A percentile compares a stretch with the other conserved stretches of the same genome.
Conservation (phyloP, 2,113 vertebrate species). For the Pomatorhinus ruficollis region DNA sequence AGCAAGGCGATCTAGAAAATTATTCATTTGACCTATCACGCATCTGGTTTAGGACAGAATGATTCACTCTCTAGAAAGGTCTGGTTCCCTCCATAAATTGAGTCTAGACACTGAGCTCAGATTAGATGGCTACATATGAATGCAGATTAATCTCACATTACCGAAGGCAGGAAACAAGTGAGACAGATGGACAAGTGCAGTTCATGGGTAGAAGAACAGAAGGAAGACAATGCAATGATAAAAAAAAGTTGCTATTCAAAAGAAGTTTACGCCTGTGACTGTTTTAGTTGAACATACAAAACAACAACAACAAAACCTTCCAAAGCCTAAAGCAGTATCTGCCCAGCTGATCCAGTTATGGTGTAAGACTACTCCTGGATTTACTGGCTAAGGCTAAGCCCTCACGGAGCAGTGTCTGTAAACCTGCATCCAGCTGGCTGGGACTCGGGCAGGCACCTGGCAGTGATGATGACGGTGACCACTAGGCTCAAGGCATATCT, state of each 20-base stretch:
- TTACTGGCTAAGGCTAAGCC: background rate
- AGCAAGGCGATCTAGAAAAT: background rate
- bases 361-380: background rate
- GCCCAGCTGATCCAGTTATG: background rate
- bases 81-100: background rate
- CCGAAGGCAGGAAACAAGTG: background rate
- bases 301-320: background rate
- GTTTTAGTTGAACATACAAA: background rate
- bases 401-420: background rate
- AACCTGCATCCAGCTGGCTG: background rate
- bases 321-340: background rate
- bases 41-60: conserved; percentile 1
- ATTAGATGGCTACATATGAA: background rate
- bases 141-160: conserved; percentile 21
- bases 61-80: conserved; percentile 36
- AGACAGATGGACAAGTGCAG: background rate
- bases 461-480: background rate
- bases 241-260: background rate
- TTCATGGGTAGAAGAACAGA: background rate
- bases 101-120: conserved; percentile 65
- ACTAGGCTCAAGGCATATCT: background rate
- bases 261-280: background rate
- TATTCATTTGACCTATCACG: background rate
- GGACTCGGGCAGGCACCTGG: background rate
- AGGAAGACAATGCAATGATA: background rate